Conservation (phyloP, 2,797 vertebrate species). For the Alauda arvensis region DNA sequence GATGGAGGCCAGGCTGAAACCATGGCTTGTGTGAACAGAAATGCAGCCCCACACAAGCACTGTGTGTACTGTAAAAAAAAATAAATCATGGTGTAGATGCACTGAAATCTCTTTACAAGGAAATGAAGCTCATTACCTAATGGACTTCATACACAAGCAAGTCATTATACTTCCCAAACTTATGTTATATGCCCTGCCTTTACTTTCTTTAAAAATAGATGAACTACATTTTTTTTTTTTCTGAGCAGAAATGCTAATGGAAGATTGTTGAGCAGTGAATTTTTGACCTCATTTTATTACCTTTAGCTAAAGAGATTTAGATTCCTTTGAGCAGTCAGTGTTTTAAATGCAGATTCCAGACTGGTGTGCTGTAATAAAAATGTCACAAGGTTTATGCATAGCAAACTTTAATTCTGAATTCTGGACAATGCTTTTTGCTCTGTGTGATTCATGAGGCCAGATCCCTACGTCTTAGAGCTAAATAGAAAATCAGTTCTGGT, state of each 20-base stretch:
- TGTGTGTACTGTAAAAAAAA: neutral
- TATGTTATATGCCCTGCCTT: neutral
- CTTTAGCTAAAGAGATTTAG: constrained; percentile 45
- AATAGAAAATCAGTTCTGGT: neutral
- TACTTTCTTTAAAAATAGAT: neutral
- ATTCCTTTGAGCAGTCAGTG: constrained; percentile 24
- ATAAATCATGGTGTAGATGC: neutral
- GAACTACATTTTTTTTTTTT: neutral
- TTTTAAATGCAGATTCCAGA: constrained; percentile 37
- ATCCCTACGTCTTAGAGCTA: neutral
- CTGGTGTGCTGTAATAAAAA: constrained; percentile 17
- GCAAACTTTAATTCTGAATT: constrained; percentile 30
- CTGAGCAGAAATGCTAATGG: neutral
- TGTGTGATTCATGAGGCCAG: neutral
- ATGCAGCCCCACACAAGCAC: neutral
- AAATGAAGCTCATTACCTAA: neutral
- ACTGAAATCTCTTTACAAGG: neutral
- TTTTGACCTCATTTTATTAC: constrained; percentile 44
- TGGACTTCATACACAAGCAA: neutral
- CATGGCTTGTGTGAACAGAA: rapidly evolving
- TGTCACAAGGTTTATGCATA: constrained; percentile 13
- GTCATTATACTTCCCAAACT: neutral
- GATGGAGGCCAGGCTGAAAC: neutral
- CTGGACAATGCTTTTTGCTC: neutral
- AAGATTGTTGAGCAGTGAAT: neutral